phyloP scores from a whole-genome alignment of 2,888 invertebrate species.

The Zygothrica quintamaculata region DNA sequence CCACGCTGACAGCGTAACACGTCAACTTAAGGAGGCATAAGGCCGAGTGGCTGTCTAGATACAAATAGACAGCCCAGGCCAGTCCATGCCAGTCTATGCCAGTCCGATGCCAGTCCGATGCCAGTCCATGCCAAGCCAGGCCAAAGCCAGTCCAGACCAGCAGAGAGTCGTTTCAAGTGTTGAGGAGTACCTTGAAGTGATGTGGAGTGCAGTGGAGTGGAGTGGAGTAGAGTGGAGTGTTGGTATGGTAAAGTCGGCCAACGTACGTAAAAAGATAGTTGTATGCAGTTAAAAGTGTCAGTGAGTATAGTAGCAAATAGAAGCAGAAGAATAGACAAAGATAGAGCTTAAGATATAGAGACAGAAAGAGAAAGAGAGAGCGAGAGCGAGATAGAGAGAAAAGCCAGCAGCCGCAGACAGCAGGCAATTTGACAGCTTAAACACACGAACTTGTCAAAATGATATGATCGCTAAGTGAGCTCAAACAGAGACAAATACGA shows the following conservation, averaged over 20 bases:
- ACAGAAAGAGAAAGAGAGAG: background rate
- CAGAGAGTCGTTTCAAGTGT: slow-evolving; percentile 2
- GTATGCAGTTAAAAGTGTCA: slow-evolving; percentile 40
- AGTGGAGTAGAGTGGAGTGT: slow-evolving; percentile 3
- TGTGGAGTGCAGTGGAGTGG: slow-evolving; percentile 7
- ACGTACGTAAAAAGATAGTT: slow-evolving; percentile 56
- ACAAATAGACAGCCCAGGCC: slow-evolving; percentile 72
- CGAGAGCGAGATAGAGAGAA: slow-evolving; percentile 19
- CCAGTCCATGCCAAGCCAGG: background rate
- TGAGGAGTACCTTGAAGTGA: slow-evolving; percentile 7
- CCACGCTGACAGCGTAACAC: slow-evolving; percentile 80
- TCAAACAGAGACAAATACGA: slow-evolving; percentile 48
- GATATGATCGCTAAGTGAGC: slow-evolving; percentile 80
- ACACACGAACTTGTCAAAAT: slow-evolving; percentile 80
- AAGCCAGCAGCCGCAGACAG: slow-evolving; percentile 66
- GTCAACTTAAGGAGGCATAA: slow-evolving; percentile 80
- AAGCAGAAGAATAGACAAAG: no score
- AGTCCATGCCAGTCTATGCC: background rate
- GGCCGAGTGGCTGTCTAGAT: slow-evolving; percentile 79
- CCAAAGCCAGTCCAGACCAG: background rate
- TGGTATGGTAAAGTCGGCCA: slow-evolving; percentile 42
- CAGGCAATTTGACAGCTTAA: slow-evolving; percentile 80
- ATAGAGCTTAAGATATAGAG: background rate
- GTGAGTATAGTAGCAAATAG: no score
- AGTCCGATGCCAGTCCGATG: no score